Evolutionary conservation across 2,888 invertebrate genomes (phyloP), one percentile per base, ranked within the genome.

Genomic region (Apotomis turbidana): DNA sequence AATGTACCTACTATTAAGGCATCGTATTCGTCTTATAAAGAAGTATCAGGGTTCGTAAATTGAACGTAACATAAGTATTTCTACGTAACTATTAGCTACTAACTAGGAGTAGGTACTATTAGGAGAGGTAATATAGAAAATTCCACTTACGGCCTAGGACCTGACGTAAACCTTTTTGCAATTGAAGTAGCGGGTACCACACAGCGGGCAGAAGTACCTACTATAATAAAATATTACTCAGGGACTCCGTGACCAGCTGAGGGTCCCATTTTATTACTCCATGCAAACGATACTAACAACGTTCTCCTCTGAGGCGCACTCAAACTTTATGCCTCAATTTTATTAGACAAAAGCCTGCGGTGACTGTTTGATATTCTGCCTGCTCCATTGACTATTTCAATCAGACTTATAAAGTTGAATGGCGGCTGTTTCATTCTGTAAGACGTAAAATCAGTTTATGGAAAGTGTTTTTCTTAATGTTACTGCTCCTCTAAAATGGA

Each of bases 311-410:
- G 15, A 67, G 49, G 51, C 67, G 10, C 59, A 60, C 68, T 68
- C 60, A 60, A 52, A 60, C 60, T 68, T 59, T 68, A 68, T 68
- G 44, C n/a, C 6, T 49, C 38, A n/a, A 51, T 67, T 67, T 59
- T 67, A 67, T 67, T 38, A 51, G 38, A 51, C 51, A 67, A 59
- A 59, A 13, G 58, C 38, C 67, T 67, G 58, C 13, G 67, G 67
- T 67, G 57, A 57, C 46, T 67, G 49, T 44, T 68, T 44, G 59
- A 68, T 68, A 68, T 68, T 68, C 68, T 27, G 55, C 15, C n/a
- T 68, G 59, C 52, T n/a, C 15, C 60, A 68, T 41, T 60, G 68
- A 15, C 60, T 41, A 60, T 60, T 68, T 60, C 59, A 60, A 58
- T 67, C 58, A 38, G 67, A 60, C 52, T 68, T 68, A 58, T 38